phyloP scores from a whole-genome alignment of 2,888 invertebrate species.

The Trissolcus brochymenae region DNA sequence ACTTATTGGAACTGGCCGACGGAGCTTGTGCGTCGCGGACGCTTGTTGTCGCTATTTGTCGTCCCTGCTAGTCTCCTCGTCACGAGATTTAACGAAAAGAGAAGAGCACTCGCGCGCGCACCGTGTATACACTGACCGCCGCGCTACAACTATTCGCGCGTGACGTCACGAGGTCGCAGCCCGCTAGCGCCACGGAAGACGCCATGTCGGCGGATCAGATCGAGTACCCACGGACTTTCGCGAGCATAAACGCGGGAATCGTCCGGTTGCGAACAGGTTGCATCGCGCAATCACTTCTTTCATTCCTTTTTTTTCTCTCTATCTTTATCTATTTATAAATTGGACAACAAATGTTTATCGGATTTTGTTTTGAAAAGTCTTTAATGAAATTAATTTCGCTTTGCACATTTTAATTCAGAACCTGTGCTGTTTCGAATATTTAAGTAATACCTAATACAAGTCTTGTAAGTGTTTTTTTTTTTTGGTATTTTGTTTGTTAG shows the following conservation, averaged over 20 bases:
- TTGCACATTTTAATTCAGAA: too few species aligned
- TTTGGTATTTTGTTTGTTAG: too few species aligned
- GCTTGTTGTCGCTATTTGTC: neutral
- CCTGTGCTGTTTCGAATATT: too few species aligned
- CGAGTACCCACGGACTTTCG: neutral
- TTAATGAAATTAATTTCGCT: too few species aligned
- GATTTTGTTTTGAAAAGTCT: too few species aligned
- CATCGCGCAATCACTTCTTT: too few species aligned
- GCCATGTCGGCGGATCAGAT: conserved; percentile 12
- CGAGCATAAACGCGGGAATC: conserved; percentile 1
- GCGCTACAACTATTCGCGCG: conserved; percentile 31
- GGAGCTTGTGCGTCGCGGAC: conserved; percentile 1
- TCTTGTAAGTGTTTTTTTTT: too few species aligned
- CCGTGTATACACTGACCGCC: conserved; percentile 5
- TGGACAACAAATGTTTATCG: too few species aligned
- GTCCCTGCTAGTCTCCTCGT: neutral
- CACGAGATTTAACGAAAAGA: neutral
- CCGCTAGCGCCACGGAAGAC: conserved; percentile 19
- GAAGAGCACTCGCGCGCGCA: conserved; percentile 3
- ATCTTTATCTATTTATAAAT: too few species aligned
- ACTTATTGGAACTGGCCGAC: neutral
- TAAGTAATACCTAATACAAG: too few species aligned
- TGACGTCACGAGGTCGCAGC: conserved; percentile 30
- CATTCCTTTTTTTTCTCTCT: neutral
- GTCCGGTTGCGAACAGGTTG: too few species aligned